A percentile compares a stretch with the other conserved stretches of the same genome.
Evolutionary conservation across 2,797 vertebrate species (phyloP).

Genomic region (Centroberyx gerrardi): DNA sequence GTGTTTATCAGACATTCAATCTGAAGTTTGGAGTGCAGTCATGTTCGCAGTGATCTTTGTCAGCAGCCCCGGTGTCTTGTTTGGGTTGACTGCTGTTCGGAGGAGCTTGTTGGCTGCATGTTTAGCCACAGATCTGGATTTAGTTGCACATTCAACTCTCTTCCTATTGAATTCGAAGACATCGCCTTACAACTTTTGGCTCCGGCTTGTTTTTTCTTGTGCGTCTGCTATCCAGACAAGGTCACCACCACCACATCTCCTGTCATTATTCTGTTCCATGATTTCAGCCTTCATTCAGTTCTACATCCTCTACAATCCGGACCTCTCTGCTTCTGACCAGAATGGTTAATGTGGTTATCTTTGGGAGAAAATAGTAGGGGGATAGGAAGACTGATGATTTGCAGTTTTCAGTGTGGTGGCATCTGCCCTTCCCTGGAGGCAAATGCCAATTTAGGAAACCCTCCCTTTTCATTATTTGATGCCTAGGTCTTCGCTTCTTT

Average conservation of each 20-base stretch:
- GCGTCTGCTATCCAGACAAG: conserved; percentile 30
- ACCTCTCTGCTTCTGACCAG: conserved; percentile 27
- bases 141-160: conserved; percentile 5
- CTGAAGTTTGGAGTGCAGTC: not conserved
- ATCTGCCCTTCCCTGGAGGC: conserved; percentile 53
- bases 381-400: conserved; percentile 46
- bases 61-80: not conserved
- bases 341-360: conserved; percentile 70
- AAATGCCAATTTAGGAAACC: conserved; percentile 66
- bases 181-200: not conserved
- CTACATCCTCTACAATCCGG: conserved; percentile 27
- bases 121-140: not conserved
- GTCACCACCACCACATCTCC: conserved; percentile 49
- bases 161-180: not conserved
- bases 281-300: conserved; percentile 46
- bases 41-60: not conserved
- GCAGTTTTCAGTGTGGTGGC: conserved; percentile 54
- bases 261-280: conserved; percentile 53
- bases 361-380: conserved; percentile 49
- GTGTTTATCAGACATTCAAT: conserved; percentile 12
- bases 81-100: not conserved
- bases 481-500: conserved; percentile 28
- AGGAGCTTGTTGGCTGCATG: not conserved
- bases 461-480: conserved; percentile 69
- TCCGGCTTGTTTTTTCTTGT: not conserved